Percentiles rank a stretch among this genome's conserved stretches.
phyloP scores from a whole-genome alignment of 2,797 vertebrate genomes.

The Alectoris magna region DNA sequence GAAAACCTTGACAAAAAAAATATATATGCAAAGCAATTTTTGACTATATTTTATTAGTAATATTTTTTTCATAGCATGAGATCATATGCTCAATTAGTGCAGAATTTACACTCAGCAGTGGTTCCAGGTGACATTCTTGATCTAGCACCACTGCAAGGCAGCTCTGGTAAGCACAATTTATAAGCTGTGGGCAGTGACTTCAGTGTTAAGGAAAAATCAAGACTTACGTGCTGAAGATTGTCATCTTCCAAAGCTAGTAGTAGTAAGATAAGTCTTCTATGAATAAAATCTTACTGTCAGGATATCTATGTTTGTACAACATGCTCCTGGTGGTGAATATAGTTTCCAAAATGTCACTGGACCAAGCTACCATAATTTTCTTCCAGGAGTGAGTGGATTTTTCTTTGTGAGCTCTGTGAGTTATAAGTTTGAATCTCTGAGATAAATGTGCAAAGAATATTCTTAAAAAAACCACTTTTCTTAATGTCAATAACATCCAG shows the following conservation, averaged over 20 bases:
- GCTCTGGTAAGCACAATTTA: neutral
- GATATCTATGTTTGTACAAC: neutral
- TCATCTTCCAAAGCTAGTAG: neutral
- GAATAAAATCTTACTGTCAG: constrained; percentile 11
- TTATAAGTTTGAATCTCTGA: neutral
- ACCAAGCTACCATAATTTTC: neutral
- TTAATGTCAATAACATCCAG: neutral
- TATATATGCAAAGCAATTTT: neutral
- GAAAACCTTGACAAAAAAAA: too few relatives aligned
- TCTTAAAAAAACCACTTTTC: neutral
- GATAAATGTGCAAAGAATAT: neutral
- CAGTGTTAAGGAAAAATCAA: neutral
- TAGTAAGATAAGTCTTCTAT: neutral
- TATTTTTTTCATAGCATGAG: neutral
- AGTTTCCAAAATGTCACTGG: neutral
- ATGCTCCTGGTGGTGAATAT: neutral
- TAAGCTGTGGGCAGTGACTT: neutral
- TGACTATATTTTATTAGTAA: neutral
- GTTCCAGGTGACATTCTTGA: neutral
- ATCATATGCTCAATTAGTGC: neutral
- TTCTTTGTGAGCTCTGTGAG: neutral
- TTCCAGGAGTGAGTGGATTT: neutral
- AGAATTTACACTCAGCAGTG: neutral
- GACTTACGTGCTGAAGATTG: neutral
- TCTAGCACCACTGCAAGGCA: neutral